Percentiles rank a stretch among this genome's conserved stretches.
phyloP scores from a whole-genome alignment of 2,888 invertebrate genomes.

The Andrena hattorfiana region DNA sequence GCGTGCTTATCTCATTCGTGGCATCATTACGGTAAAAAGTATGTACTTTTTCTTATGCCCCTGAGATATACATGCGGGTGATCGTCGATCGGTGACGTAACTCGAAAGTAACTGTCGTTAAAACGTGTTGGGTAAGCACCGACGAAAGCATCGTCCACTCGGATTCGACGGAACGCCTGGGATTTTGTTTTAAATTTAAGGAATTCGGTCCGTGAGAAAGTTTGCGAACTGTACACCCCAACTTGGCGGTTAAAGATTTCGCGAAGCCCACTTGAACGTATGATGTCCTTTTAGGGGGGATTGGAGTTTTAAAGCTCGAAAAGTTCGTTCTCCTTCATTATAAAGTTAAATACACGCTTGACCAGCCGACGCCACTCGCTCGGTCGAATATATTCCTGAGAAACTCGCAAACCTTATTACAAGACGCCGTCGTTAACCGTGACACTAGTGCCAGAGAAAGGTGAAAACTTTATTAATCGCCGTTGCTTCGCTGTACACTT shows the following conservation, averaged over 20 bases:
- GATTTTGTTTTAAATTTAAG: not conserved
- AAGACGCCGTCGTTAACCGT: not conserved
- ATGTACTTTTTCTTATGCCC: not conserved
- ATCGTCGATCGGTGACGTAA: constrained; percentile 16
- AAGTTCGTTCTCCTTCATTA: constrained; percentile 1
- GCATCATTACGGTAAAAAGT: constrained; percentile 15
- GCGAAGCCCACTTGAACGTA: not conserved
- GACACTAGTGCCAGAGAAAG: not conserved
- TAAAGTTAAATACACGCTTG: constrained; percentile 16
- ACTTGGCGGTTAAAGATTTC: not conserved
- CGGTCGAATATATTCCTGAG: constrained; percentile 19
- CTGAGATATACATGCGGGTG: not conserved
- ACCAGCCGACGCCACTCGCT: not conserved
- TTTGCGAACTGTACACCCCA: not conserved
- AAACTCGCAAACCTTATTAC: constrained; percentile 26
- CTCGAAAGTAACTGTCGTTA: constrained; percentile 43
- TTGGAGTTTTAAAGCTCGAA: constrained; percentile 9
- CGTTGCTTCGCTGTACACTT: not conserved
- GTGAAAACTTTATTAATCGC: constrained; percentile 29
- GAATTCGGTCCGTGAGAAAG: not conserved
- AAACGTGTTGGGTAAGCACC: constrained; percentile 3
- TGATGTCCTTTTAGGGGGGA: not conserved
- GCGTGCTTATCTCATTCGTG: constrained; percentile 17
- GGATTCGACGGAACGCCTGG: too few species aligned
- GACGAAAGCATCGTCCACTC: not conserved